Evolutionary conservation across 1,140 invertebrate species (phyloP), one percentile per base, ranked within the genome.

Genomic region (Diabrotica undecimpunctata): DNA sequence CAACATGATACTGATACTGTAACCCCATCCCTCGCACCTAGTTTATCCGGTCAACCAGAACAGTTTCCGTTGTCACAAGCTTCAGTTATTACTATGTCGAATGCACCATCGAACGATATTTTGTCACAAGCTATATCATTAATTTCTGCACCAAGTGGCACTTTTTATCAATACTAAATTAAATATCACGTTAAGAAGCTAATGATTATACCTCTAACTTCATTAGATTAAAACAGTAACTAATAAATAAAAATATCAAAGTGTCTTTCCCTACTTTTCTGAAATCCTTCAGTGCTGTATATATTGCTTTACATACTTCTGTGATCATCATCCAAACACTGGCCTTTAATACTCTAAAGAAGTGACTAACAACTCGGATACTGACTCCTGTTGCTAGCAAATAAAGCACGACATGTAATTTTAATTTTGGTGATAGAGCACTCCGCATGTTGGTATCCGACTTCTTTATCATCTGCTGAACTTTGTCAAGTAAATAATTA

Each of bases 251-350:
- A n/a, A n/a, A n/a, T n/a, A n/a, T n/a, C n/a, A n/a, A n/a, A 36
- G 6, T 10, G 8, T 67, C 41, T 54, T 62, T 55, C 66, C 67
- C 64, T 68, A 14, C 11, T 62, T 57, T 65, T 56, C 13, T 53
- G 39, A 41, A 57, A 37, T 66, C 54, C 37, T 62, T 57, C 36
- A 68, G 41, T 39, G 51, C 59, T 61, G 52, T n/a, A 39, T 58
- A 62, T n/a, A 68, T 61, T 39, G 67, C 60, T 9, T 53, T 12
- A 64, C 66, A 65, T 54, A 70, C 66, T 68, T 70, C 66, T 38
- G 53, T 54, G 25, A 70, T 38, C 38, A 70, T 68, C 60, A 14
- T 55, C 7, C 62, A 70, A 38, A 70, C 62, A 12, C 56, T 35
- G 51, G 46, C 35, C 37, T 54, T 62, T 54, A 65, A 68, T 52